Percentiles rank a stretch among this genome's conserved stretches.
phyloP scores from a whole-genome alignment of 2,888 invertebrate genomes.

The Flexamia atlantica region DNA sequence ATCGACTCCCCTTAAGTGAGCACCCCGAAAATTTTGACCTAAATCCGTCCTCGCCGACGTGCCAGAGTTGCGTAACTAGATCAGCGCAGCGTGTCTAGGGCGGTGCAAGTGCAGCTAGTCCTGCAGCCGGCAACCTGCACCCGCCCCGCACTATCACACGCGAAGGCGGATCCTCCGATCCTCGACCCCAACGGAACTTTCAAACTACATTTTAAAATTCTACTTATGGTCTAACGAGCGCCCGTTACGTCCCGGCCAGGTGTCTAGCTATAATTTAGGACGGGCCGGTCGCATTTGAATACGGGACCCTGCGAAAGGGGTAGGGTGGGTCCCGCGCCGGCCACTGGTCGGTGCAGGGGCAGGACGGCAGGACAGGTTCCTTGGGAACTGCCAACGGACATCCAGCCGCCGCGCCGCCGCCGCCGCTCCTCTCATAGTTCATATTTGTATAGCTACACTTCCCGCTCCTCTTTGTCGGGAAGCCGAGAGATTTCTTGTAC shows the following conservation, averaged over 20 bases:
- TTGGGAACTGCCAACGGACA: constrained; percentile 43
- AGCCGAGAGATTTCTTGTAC: constrained; percentile 32
- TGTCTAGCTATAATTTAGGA: constrained; percentile 56
- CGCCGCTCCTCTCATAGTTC: background rate
- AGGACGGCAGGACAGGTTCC: constrained; percentile 50
- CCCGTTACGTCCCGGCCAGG: constrained; percentile 49
- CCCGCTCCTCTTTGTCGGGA: constrained; percentile 40
- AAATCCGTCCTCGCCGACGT: too few relatives aligned
- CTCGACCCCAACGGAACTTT: constrained; percentile 42
- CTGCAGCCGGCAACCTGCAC: background rate
- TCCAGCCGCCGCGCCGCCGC: background rate
- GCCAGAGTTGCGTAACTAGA: too few relatives aligned
- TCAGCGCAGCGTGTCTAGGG: too few relatives aligned
- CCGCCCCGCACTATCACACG: constrained; percentile 29
- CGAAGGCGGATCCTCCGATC: constrained; percentile 24
- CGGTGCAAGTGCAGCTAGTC: too few relatives aligned
- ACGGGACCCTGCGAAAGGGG: constrained; percentile 46
- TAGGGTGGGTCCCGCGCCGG: background rate
- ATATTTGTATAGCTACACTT: constrained; percentile 49
- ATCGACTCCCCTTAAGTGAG: too few relatives aligned
- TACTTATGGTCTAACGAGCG: constrained; percentile 54
- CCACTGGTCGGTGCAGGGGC: constrained; percentile 3
- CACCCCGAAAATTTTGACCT: too few relatives aligned
- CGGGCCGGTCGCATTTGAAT: constrained; percentile 57
- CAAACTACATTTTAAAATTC: constrained; percentile 51